phyloP scores from a whole-genome alignment of 1,140 invertebrate species.

The Idris sp. region DNA sequence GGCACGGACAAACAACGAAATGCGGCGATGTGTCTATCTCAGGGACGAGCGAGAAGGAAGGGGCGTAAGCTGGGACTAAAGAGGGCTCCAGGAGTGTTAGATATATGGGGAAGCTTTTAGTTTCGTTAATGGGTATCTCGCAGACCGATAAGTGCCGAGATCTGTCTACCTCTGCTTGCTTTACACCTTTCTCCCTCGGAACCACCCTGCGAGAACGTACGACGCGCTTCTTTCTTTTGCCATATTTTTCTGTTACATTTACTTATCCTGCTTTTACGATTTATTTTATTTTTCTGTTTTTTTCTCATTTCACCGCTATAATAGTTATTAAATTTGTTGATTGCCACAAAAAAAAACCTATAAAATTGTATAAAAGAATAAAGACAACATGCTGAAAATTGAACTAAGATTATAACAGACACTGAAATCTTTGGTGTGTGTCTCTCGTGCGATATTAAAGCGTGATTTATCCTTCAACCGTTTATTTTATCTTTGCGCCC shows the following conservation, averaged over 20 bases:
- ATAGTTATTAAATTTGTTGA: too few relatives aligned
- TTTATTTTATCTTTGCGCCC: slow-evolving; percentile 62
- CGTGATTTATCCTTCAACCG: slow-evolving; percentile 61
- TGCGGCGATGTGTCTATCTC: slow-evolving; percentile 74
- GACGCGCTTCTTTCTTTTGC: slow-evolving; percentile 50
- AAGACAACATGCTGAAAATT: slow-evolving; percentile 21
- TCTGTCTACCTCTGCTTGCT: slow-evolving; percentile 76
- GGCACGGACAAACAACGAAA: slow-evolving; percentile 74
- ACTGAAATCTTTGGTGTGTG: slow-evolving; percentile 46
- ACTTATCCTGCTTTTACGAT: too few relatives aligned
- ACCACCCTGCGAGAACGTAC: slow-evolving; percentile 62
- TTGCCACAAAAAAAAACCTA: too few relatives aligned
- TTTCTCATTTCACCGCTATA: too few relatives aligned
- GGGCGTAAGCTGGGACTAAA: slow-evolving; percentile 52
- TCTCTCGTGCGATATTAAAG: slow-evolving; percentile 60
- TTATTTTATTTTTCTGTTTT: too few relatives aligned
- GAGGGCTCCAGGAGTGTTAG: slow-evolving; percentile 66
- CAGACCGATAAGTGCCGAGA: slow-evolving; percentile 77
- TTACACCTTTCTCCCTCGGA: slow-evolving; percentile 72
- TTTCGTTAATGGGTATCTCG: slow-evolving; percentile 78
- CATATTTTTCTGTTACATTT: slow-evolving; percentile 50
- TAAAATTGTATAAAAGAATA: slow-evolving; percentile 40
- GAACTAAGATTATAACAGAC: slow-evolving; percentile 38
- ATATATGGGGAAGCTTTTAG: slow-evolving; percentile 78
- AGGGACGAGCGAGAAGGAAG: slow-evolving; percentile 66